Evolutionary conservation across 2,113 vertebrate species (phyloP).

Genomic region (Heterotis niloticus): DNA sequence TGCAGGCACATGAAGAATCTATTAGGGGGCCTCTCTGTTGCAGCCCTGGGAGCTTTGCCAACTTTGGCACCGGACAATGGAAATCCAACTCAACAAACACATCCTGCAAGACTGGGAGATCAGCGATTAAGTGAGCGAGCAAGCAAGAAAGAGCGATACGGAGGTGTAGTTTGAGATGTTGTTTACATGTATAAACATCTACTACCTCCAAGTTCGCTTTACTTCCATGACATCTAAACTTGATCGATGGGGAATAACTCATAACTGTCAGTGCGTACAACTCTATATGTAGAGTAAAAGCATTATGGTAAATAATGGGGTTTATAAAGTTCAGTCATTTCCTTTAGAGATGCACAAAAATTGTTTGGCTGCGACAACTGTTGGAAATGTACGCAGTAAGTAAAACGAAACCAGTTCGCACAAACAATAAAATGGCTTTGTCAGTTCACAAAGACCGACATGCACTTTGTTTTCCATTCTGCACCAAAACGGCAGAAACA

Average conservation of each 20-base stretch:
- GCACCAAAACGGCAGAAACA: constrained; percentile 6
- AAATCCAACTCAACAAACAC: constrained; percentile 73
- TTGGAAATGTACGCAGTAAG: neutral
- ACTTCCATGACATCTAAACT: no score
- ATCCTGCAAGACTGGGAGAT: constrained; percentile 67
- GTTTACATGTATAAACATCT: constrained; percentile 5
- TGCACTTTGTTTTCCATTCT: no score
- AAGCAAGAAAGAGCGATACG: constrained; percentile 12
- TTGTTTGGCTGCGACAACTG: neutral
- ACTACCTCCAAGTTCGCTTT: neutral
- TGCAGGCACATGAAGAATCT: constrained; percentile 69
- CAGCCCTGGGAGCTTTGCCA: constrained; percentile 65
- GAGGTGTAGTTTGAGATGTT: neutral
- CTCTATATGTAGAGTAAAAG: neutral
- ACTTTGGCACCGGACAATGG: constrained; percentile 67
- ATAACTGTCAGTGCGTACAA: neutral
- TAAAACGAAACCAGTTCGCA: neutral
- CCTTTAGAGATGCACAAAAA: neutral
- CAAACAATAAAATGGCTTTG: neutral
- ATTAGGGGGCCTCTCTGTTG: constrained; percentile 65
- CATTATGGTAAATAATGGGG: neutral
- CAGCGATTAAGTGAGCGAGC: constrained; percentile 29
- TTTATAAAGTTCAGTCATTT: neutral
- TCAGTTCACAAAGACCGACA: no score
- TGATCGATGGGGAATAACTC: neutral